Conservation (phyloP, 2,888 invertebrate genomes). For the Apodemia mormo region DNA sequence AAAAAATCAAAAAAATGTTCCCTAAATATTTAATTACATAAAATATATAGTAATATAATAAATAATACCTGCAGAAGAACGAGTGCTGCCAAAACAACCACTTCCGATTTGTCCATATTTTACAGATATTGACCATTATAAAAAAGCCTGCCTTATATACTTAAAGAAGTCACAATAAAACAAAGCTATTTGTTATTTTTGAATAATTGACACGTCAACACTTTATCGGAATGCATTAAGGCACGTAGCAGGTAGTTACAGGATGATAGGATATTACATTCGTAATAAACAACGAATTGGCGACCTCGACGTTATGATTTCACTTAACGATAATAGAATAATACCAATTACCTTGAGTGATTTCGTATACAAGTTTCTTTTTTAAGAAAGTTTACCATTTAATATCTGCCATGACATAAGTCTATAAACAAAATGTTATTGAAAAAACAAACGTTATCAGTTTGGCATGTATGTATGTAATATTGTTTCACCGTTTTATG, state of each 20-base stretch:
- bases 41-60: not conserved
- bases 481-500: too few species aligned
- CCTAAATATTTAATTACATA: too few species aligned
- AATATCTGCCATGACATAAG: too few species aligned
- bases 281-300: constrained; percentile 20
- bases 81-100: constrained; percentile 44
- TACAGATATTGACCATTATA: constrained; percentile 33
- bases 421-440: too few species aligned
- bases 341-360: constrained; percentile 2
- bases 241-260: constrained; percentile 42
- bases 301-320: constrained; percentile 8
- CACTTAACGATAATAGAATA: constrained; percentile 3
- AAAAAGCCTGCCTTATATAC: constrained; percentile 51
- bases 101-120: constrained; percentile 52
- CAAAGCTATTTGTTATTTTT: constrained; percentile 47
- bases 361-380: constrained; percentile 7
- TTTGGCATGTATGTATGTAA: too few species aligned
- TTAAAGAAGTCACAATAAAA: constrained; percentile 46
- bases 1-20: too few species aligned
- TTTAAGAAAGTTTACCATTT: constrained; percentile 2
- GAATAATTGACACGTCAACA: constrained; percentile 34
- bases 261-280: constrained; percentile 23
- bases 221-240: constrained; percentile 36
- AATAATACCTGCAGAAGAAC: constrained; percentile 54
- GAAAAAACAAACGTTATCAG: too few species aligned